phyloP scores from a whole-genome alignment of 2,797 vertebrate genomes.

The Mormyrops boulengeri region DNA sequence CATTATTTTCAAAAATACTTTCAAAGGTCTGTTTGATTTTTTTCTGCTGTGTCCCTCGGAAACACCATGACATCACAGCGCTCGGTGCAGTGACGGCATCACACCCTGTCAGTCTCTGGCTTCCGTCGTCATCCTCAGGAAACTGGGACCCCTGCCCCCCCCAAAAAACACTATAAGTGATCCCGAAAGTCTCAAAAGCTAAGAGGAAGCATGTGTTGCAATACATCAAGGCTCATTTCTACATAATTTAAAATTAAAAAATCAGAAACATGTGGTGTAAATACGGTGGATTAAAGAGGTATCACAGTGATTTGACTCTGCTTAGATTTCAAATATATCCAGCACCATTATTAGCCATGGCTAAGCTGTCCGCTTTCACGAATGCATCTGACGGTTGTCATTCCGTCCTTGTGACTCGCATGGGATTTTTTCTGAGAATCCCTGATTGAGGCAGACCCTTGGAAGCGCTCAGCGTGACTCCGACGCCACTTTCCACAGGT shows the following conservation, averaged over 20 bases:
- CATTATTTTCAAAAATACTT: neutral
- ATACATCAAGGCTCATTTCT: neutral
- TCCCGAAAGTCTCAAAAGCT: neutral
- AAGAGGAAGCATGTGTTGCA: neutral
- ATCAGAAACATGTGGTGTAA: neutral
- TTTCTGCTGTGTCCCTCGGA: neutral
- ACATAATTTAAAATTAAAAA: neutral
- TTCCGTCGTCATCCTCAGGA: neutral
- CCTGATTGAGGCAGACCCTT: neutral
- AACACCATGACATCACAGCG: neutral
- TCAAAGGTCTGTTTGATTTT: neutral
- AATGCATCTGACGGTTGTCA: neutral
- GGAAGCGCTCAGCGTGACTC: neutral
- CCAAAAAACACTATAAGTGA: neutral
- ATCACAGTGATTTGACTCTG: neutral
- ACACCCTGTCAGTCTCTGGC: neutral
- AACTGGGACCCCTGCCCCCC: neutral
- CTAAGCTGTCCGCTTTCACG: neutral
- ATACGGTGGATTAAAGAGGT: neutral
- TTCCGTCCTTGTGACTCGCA: neutral
- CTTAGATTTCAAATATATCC: neutral
- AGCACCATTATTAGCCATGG: neutral
- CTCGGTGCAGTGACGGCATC: neutral
- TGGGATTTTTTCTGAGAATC: neutral
- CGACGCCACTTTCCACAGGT: neutral